Conservation (phyloP, 1,140 invertebrate genomes). For the Hypsibius dujardini region DNA sequence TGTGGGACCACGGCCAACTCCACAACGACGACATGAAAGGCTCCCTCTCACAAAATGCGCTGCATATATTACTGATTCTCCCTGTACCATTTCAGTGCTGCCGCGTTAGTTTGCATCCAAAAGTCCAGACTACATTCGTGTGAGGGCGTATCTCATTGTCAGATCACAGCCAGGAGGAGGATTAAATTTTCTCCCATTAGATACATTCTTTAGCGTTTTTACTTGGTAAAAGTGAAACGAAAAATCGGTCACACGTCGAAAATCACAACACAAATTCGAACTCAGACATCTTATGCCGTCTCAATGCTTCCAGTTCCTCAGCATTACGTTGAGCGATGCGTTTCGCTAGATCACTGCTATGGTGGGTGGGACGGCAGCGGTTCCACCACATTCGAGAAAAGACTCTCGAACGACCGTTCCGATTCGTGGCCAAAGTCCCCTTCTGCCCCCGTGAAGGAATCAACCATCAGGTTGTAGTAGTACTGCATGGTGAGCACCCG, state of each 20-base stretch:
- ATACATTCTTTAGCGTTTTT: not conserved
- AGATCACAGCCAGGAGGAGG: not conserved
- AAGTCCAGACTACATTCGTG: no score
- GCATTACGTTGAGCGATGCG: not conserved
- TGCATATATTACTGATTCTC: constrained; percentile 64
- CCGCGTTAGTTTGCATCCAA: no score
- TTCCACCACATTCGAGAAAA: not conserved
- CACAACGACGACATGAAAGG: constrained; percentile 48
- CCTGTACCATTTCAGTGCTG: no score
- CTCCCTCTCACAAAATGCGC: constrained; percentile 70
- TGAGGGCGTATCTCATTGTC: no score
- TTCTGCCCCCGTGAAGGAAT: not conserved
- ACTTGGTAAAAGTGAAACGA: not conserved
- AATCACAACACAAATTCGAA: no score
- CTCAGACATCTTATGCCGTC: not conserved
- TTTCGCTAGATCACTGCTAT: not conserved
- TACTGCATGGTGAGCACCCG: not conserved
- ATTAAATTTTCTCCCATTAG: no score
- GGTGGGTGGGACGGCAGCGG: not conserved
- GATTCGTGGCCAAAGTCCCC: not conserved
- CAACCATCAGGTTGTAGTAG: not conserved
- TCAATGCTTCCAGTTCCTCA: not conserved
- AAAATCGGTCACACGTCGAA: no score
- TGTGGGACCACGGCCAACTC: constrained; percentile 73
- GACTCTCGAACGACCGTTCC: not conserved